phyloP scores from a whole-genome alignment of 2,888 invertebrate species.

The Leucophenga montana region DNA sequence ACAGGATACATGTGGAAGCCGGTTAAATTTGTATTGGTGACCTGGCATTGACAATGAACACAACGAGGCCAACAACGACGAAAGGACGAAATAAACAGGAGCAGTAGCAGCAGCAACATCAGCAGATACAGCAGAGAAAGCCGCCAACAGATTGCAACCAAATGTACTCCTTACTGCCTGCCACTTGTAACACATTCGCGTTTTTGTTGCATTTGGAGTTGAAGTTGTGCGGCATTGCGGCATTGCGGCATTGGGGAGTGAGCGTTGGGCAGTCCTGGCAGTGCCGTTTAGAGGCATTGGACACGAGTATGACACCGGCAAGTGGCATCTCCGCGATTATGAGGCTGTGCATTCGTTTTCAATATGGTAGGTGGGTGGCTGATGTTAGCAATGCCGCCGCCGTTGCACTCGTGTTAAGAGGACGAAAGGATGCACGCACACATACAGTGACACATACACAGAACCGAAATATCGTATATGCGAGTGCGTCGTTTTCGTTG shows the following conservation, averaged over 20 bases:
- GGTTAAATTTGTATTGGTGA: slow-evolving; percentile 20
- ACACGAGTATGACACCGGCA: no score
- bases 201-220: not conserved
- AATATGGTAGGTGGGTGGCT: not conserved
- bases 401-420: not conserved
- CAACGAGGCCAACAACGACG: slow-evolving; percentile 22
- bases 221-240: not conserved
- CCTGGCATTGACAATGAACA: slow-evolving; percentile 38
- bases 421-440: not conserved
- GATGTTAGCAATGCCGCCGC: not conserved
- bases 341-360: not conserved
- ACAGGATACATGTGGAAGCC: not conserved
- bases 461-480: slow-evolving; percentile 1
- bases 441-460: not conserved
- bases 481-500: slow-evolving; percentile 5
- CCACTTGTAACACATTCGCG: slow-evolving; percentile 24
- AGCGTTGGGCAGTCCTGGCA: not conserved
- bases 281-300: not conserved
- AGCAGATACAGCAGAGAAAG: not conserved
- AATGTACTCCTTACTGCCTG: not conserved
- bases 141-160: not conserved
- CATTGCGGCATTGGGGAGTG: not conserved
- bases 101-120: not conserved
- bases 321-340: no score
- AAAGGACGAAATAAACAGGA: slow-evolving; percentile 12